Percentiles rank a stretch among this genome's conserved stretches.
These are phyloP conservation scores for Brachyistius frenatus DNA, from an alignment of 2,113 vertebrate species.

Conservation along the genomic window DNA sequence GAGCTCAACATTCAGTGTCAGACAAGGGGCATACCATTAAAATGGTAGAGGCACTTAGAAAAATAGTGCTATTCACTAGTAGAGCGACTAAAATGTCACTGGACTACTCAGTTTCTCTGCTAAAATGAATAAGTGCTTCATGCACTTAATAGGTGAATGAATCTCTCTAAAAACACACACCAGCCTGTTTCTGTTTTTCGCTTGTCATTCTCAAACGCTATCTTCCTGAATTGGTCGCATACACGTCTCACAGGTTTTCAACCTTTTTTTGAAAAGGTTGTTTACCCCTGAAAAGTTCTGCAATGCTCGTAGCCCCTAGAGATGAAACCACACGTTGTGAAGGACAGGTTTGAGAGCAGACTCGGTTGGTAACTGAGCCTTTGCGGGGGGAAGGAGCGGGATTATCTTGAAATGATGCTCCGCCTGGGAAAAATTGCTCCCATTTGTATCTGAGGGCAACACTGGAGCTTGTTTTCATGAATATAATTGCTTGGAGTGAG, in stretches of 20 bases:
- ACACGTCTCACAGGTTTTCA: constrained; percentile 21
- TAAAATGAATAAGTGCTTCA: constrained; percentile 18
- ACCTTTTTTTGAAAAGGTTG: background rate
- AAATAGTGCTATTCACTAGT: background rate
- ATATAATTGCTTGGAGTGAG: constrained; percentile 25
- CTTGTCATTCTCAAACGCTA: constrained; percentile 14
- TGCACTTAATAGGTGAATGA: constrained; percentile 2
- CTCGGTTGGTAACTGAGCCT: constrained; percentile 30
- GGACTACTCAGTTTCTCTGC: background rate
- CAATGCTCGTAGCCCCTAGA: constrained; percentile 39
- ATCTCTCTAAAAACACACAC: background rate
- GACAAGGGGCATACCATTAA: background rate
- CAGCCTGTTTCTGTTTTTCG: background rate
- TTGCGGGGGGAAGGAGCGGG: constrained; percentile 18
- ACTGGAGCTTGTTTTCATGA: constrained; percentile 30
- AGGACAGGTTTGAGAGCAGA: constrained; percentile 35
- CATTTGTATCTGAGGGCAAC: constrained; percentile 33
- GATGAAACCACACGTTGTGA: constrained; percentile 31
- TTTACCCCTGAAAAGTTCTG: constrained; percentile 22
- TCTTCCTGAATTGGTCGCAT: background rate
- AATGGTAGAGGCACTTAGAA: background rate
- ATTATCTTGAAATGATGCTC: constrained; percentile 46
- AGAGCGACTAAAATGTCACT: background rate
- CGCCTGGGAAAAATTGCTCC: constrained; percentile 28
- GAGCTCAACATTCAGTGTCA: constrained; percentile 3